phyloP scores from a whole-genome alignment of 2,888 invertebrate genomes.

The Drosophila bunnanda region DNA sequence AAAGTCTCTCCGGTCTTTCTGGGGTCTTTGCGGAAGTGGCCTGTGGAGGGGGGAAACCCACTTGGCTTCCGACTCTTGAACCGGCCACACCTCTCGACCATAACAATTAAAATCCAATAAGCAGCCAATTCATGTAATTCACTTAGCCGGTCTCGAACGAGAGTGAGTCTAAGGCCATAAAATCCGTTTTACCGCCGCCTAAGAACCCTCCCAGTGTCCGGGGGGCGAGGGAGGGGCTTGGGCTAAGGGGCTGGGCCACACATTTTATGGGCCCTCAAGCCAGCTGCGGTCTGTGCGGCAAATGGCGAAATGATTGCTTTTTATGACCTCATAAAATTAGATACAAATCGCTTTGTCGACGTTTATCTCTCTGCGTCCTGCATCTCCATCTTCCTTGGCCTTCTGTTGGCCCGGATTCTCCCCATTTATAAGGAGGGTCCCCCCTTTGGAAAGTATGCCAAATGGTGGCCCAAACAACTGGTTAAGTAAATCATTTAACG shows the following conservation, averaged over 20 bases:
- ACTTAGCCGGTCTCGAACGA: constrained; percentile 55
- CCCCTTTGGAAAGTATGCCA: constrained; percentile 59
- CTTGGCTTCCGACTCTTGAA: constrained; percentile 54
- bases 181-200: constrained; percentile 72
- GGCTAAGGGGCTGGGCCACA: constrained; percentile 51
- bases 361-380: constrained; percentile 68
- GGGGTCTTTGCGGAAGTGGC: constrained; percentile 60
- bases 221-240: constrained; percentile 9
- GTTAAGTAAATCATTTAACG: constrained; percentile 71
- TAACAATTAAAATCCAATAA: constrained; percentile 75
- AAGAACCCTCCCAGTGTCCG: constrained; percentile 57
- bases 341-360: constrained; percentile 83
- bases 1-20: constrained; percentile 42
- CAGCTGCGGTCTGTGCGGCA: constrained; percentile 74
- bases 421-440: constrained; percentile 14
- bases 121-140: constrained; percentile 76
- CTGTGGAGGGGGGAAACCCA: constrained; percentile 38
- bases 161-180: constrained; percentile 54
- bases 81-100: constrained; percentile 40
- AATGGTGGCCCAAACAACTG: constrained; percentile 58
- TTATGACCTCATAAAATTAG: constrained; percentile 84
- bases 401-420: constrained; percentile 20
- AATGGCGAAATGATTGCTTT: constrained; percentile 83
- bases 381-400: constrained; percentile 36
- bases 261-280: constrained; percentile 42